These are phyloP conservation scores for Pammene fasciana DNA, from an alignment of 2,888 invertebrate genomes.

Conservation along the genomic window DNA sequence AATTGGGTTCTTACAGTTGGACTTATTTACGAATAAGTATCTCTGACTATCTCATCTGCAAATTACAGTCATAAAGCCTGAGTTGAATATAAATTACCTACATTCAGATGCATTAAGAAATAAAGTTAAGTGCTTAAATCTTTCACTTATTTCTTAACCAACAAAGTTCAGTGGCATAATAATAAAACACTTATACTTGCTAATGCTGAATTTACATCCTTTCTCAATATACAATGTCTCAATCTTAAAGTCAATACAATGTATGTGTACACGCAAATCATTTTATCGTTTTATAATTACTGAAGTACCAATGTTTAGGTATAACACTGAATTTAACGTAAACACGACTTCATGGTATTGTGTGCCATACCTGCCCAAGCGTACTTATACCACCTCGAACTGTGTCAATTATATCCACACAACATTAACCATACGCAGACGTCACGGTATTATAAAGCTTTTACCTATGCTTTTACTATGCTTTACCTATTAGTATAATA, in stretches of 20 bases:
- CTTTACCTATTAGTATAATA: too few species aligned
- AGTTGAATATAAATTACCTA: slow-evolving; percentile 24
- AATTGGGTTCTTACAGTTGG: slow-evolving; percentile 6
- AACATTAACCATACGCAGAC: too few species aligned
- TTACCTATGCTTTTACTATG: too few species aligned
- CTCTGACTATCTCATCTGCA: slow-evolving; percentile 24
- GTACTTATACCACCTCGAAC: too few species aligned
- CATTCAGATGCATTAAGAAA: slow-evolving; percentile 33
- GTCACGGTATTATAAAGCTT: too few species aligned
- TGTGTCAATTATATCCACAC: too few species aligned
- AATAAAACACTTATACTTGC: slow-evolving; percentile 39
- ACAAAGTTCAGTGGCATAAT: slow-evolving; percentile 21
- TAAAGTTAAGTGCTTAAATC: slow-evolving; percentile 35
- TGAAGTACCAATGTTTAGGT: too few species aligned
- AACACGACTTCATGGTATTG: too few species aligned
- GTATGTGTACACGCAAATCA: slow-evolving; percentile 16
- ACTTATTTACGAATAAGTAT: slow-evolving; percentile 18
- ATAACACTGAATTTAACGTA: too few species aligned
- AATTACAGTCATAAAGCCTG: slow-evolving; percentile 27
- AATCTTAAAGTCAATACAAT: slow-evolving; percentile 25
- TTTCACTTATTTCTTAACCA: slow-evolving; percentile 22
- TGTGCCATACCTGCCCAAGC: too few species aligned
- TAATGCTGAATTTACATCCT: slow-evolving; percentile 34
- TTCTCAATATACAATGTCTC: slow-evolving; percentile 36
- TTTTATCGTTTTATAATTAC: slow-evolving; percentile 14